These are phyloP conservation scores for Trypoxylus dichotomus DNA, from an alignment of 1,140 invertebrate genomes.

Conservation along the genomic window DNA sequence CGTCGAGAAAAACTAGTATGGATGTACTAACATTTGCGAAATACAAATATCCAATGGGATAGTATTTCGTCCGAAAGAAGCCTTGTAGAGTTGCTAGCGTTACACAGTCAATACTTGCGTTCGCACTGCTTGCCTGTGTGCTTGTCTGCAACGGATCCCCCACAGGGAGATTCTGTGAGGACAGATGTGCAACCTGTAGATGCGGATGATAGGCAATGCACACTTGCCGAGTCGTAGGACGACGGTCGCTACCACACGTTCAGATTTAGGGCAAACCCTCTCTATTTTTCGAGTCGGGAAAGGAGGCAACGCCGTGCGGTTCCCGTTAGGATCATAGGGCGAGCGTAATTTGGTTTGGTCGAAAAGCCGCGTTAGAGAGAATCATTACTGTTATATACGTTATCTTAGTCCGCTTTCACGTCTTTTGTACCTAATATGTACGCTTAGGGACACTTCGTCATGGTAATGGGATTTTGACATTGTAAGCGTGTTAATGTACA, in stretches of 20 bases:
- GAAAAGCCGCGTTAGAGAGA: background rate
- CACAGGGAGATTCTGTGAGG: slow-evolving; percentile 5
- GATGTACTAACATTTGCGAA: background rate
- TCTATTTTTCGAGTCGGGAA: background rate
- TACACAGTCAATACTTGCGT: background rate
- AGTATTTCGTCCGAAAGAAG: background rate
- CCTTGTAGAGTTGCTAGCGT: background rate
- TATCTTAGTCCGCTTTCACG: too few relatives aligned
- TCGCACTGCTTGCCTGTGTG: background rate
- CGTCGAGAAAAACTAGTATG: background rate
- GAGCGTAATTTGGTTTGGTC: background rate
- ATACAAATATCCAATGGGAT: background rate
- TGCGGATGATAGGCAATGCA: background rate
- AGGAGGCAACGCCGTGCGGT: background rate
- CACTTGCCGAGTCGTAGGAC: background rate
- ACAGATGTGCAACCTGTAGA: slow-evolving; percentile 22
- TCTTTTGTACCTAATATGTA: too few relatives aligned
- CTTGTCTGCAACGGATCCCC: background rate
- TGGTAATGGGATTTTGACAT: too few relatives aligned
- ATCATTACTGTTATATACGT: too few relatives aligned
- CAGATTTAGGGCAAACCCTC: slow-evolving; percentile 1
- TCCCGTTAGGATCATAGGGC: background rate
- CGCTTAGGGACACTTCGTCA: too few relatives aligned
- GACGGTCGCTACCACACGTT: background rate
- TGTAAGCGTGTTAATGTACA: too few relatives aligned